phyloP scores from a whole-genome alignment of 2,888 invertebrate species.

The Plebejus argus region DNA sequence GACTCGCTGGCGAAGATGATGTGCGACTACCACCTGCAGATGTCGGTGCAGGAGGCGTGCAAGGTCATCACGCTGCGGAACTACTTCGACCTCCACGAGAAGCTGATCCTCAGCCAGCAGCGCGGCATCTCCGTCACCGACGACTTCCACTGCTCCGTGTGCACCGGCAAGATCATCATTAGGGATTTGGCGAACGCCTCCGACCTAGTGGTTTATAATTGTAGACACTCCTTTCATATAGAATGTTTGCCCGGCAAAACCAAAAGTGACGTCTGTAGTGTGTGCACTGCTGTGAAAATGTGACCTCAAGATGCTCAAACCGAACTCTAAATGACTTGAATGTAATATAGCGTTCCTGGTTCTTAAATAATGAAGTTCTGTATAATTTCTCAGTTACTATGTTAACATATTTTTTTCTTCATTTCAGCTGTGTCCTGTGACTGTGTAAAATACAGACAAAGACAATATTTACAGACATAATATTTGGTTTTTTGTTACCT shows the following conservation, averaged over 20 bases:
- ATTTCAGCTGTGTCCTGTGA: neutral
- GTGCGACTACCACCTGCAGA: constrained; percentile 96
- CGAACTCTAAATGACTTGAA: constrained; percentile 11
- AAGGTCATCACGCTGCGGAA: constrained; percentile 94
- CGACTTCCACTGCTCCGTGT: constrained; percentile 89
- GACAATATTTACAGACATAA: neutral
- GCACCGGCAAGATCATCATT: constrained; percentile 87
- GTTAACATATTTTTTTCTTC: neutral
- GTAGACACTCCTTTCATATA: constrained; percentile 94
- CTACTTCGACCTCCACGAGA: constrained; percentile 93
- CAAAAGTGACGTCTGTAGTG: constrained; percentile 59
- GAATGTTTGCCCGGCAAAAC: constrained; percentile 85
- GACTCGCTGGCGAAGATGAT: constrained; percentile 96
- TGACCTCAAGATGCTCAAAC: constrained; percentile 48
- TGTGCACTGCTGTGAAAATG: constrained; percentile 73
- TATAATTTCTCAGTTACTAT: neutral
- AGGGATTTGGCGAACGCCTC: constrained; percentile 86
- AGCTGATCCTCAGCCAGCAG: constrained; percentile 88
- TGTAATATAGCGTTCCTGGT: neutral
- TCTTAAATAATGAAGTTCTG: neutral
- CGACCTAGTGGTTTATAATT: constrained; percentile 91
- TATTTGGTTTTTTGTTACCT: neutral
- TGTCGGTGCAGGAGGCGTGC: constrained; percentile 94
- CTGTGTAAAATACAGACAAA: neutral
- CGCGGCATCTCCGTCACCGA: constrained; percentile 88